Percentiles rank a stretch among this genome's conserved stretches.
Conservation (phyloP, 2,888 invertebrate species). For the Lithophane socia region DNA sequence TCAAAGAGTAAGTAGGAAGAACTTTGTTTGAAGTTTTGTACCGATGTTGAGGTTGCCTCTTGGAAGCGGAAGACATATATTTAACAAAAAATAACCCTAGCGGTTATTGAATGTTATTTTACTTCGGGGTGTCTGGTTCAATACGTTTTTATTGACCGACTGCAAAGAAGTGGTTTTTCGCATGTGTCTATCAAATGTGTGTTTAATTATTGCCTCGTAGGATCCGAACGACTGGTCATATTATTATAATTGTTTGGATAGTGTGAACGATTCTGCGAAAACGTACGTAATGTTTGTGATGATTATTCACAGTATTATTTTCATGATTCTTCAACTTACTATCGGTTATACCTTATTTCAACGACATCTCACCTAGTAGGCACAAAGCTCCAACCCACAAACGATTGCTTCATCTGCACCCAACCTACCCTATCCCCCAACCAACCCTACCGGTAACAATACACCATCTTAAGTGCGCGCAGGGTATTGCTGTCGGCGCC, state of each 20-base stretch:
- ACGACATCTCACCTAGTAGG: constrained; percentile 16
- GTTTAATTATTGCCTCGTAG: neutral
- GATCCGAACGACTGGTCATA: neutral
- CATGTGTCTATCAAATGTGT: neutral
- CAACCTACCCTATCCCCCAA: constrained; percentile 49
- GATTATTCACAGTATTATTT: neutral
- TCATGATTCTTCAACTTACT: neutral
- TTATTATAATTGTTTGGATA: neutral
- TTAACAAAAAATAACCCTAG: no score
- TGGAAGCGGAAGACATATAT: neutral
- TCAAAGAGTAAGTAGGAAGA: constrained; percentile 51
- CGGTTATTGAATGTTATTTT: neutral
- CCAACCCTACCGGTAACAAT: constrained; percentile 67
- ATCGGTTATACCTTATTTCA: neutral
- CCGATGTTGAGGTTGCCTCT: constrained; percentile 29
- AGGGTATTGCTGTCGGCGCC: constrained; percentile 64
- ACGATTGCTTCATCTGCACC: constrained; percentile 52
- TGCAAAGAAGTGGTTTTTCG: neutral
- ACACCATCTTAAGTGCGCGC: constrained; percentile 74
- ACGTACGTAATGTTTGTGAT: neutral
- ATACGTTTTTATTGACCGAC: neutral
- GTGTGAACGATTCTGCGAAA: neutral
- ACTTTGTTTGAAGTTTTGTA: neutral
- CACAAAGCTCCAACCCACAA: constrained; percentile 27
- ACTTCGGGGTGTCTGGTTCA: neutral